Evolutionary conservation across 2,113 vertebrate species (phyloP), one percentile per base, ranked within the genome.

Genomic region (Promerops cafer): DNA sequence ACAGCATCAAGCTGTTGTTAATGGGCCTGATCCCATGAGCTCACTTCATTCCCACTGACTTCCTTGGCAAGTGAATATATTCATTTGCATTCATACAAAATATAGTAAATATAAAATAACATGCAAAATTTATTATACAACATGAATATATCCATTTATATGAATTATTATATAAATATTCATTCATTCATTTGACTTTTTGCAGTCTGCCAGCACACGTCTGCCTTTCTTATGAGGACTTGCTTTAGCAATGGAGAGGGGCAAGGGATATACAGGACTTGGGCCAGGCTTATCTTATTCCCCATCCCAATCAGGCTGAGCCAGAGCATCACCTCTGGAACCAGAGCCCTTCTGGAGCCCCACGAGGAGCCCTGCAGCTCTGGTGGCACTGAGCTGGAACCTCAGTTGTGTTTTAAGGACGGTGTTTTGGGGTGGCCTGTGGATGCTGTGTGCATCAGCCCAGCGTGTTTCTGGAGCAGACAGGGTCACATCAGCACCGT

Each of bases 191-290:
- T 56, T 39, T 81, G 28, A 10, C 27, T 75, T 44, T 44, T 37
- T 13, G 1, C 33, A 54, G 50, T 15, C 50, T 11, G 4, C 50
- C 14, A 3, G 14, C 39, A 20, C 7, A 3, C 0, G 4, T 6
- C 70, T 83, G 70, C 42, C 31, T 26, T 42, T 60, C 20, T 22
- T 7, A 1, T 28, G 54, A 54, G 53, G 57, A 9, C 16, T 13
- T 44, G 61, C 16, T 10, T 12, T 28, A 33, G 68, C 0, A 2
- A 3, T 22, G 33, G 53, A 37, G 57, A 22, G 40, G 45, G 53
- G 33, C 5, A 4, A 18, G 30, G 19, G 8, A 23, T 7, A 1
- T 2, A 3, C 13, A 44, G 44, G 30, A 27, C 1, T 13, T 45
- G 37, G 47, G 31, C 63, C 61, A 49, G 28, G 23, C 10, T 66